phyloP scores from a whole-genome alignment of 2,113 vertebrate genomes.

The Rhegmatorhina hoffmannsi region DNA sequence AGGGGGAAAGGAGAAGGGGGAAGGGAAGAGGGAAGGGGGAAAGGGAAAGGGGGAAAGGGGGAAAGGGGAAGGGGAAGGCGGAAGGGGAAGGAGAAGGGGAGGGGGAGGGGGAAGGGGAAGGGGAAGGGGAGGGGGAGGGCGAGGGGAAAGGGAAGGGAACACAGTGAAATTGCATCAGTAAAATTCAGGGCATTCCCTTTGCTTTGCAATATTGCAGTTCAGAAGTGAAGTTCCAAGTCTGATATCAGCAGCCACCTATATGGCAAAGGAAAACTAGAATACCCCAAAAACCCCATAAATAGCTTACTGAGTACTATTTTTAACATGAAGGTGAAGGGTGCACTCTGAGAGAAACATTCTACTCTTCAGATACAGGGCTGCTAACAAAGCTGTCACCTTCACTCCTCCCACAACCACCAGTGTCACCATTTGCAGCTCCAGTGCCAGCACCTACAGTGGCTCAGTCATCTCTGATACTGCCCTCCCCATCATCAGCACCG shows the following conservation, averaged over 20 bases:
- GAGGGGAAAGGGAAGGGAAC: background rate
- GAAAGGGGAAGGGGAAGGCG: background rate
- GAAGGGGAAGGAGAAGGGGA: background rate
- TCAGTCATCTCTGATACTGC: conserved; percentile 18
- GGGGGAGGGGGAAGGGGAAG: background rate
- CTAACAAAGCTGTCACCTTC: conserved; percentile 54
- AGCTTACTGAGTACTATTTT: background rate
- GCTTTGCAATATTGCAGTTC: background rate
- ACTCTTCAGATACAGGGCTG: conserved; percentile 13
- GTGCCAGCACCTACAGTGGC: conserved; percentile 1
- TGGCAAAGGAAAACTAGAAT: background rate
- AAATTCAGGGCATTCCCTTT: background rate
- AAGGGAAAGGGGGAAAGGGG: background rate
- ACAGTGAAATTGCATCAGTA: background rate
- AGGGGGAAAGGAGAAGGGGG: background rate
- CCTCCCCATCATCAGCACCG: conserved; percentile 22
- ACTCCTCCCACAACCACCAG: conserved; percentile 28
- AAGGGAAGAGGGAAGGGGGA: background rate
- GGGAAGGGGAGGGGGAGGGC: background rate
- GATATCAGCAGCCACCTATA: background rate
- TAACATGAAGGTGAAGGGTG: background rate
- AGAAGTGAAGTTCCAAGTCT: background rate
- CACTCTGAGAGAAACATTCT: background rate
- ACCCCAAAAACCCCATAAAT: background rate
- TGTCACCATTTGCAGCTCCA: conserved; percentile 50